Conservation (phyloP, 2,113 vertebrate genomes). For the Galbula dea region DNA sequence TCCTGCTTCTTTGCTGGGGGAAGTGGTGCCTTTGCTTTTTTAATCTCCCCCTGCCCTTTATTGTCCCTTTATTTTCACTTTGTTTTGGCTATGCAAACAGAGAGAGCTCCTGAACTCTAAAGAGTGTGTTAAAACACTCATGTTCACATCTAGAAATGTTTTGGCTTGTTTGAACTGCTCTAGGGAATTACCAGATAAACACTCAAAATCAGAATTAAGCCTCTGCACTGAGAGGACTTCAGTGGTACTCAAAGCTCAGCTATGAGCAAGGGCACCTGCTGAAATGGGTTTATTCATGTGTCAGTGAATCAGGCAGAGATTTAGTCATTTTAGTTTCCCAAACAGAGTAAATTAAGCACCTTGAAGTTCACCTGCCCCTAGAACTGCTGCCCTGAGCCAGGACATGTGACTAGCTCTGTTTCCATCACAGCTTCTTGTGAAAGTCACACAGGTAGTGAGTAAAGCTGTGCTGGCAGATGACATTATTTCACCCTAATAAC, state of each 20-base stretch:
- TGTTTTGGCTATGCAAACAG: not conserved
- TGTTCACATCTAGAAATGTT: not conserved
- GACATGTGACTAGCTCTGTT: not conserved
- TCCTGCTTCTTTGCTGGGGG: not conserved
- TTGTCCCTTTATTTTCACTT: not conserved
- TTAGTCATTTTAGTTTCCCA: not conserved
- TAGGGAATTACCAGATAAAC: not conserved
- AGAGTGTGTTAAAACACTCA: not conserved
- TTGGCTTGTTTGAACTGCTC: not conserved
- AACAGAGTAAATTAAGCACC: not conserved
- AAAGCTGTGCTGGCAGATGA: not conserved
- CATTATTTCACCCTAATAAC: not conserved
- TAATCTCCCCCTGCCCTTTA: not conserved
- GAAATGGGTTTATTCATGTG: not conserved
- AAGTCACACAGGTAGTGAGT: not conserved
- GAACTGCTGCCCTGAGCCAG: not conserved
- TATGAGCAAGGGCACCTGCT: not conserved
- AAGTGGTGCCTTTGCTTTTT: fast-evolving
- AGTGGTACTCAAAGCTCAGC: not conserved
- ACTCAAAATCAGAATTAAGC: not conserved
- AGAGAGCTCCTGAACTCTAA: not conserved
- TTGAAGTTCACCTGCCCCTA: not conserved
- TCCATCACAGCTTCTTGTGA: not conserved
- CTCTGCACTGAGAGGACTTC: not conserved
- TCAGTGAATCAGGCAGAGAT: not conserved